A percentile compares a stretch with the other conserved stretches of the same genome.
Conservation (phyloP, 2,113 vertebrate species). For the Uria aalge region DNA sequence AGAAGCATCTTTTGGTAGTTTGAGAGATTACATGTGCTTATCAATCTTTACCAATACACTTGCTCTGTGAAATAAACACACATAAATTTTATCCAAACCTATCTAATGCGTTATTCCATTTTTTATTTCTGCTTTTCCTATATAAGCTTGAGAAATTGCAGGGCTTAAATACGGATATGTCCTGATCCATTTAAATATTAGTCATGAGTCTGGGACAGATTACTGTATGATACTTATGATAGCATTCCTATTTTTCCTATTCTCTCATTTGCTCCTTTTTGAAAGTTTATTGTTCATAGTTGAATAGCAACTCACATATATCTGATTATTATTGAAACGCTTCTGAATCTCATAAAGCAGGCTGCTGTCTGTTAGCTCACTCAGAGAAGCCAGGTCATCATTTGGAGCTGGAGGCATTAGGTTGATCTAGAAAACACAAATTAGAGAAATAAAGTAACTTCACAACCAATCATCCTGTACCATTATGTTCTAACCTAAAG, state of each 20-base stretch:
- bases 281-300: neutral
- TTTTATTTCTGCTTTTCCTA: neutral
- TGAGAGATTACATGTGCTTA: neutral
- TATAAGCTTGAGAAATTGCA: neutral
- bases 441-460: neutral
- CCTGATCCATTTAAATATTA: neutral
- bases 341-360: conserved; percentile 99
- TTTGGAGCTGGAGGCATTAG: conserved; percentile 93
- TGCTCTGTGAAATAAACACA: neutral
- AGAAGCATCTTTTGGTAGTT: neutral
- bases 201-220: neutral
- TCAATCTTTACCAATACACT: neutral
- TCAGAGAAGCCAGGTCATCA: conserved; percentile 93
- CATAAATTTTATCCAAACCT: neutral
- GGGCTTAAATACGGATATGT: neutral
- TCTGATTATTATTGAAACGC: conserved; percentile 93
- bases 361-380: conserved; percentile 90
- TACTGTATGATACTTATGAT: neutral
- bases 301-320: conserved; percentile 83
- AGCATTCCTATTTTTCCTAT: neutral
- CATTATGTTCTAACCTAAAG: neutral
- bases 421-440: conserved; percentile 81
- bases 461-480: neutral
- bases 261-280: neutral
- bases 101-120: neutral